Conservation (phyloP, 2,888 invertebrate genomes). For the Xanthia togata region DNA sequence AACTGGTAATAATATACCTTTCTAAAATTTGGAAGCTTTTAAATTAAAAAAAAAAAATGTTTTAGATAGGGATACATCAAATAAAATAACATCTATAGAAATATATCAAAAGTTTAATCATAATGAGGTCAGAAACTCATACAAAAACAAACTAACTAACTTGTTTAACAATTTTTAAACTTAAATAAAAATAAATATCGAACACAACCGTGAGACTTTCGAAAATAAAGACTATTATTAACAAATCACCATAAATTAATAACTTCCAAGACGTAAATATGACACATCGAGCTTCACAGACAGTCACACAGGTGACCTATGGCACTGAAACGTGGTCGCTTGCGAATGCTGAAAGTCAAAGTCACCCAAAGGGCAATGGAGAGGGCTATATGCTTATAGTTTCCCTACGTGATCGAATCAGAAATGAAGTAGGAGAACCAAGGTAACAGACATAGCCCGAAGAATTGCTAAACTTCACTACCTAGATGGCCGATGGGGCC, state of each 20-base stretch:
- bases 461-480: no score
- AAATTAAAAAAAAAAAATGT: not conserved
- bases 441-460: no score
- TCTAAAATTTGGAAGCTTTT: not conserved
- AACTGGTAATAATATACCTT: not conserved
- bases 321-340: no score
- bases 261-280: not conserved
- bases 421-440: no score
- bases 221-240: conserved; percentile 16
- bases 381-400: no score
- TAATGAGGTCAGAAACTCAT: conserved; percentile 25
- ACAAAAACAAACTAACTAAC: not conserved
- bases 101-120: conserved; percentile 22
- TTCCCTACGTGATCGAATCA: no score
- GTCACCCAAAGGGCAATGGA: no score
- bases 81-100: conserved; percentile 6
- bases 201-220: conserved; percentile 6
- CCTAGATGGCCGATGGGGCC: no score
- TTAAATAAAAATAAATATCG: conserved; percentile 17
- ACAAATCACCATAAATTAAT: conserved; percentile 1
- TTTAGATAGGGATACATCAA: not conserved
- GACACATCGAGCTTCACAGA: not conserved
- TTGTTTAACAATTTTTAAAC: not conserved
- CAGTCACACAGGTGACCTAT: not conserved
- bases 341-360: no score